Evolutionary conservation across 1,140 invertebrate species (phyloP).

Genomic region (Micrasema minimum): DNA sequence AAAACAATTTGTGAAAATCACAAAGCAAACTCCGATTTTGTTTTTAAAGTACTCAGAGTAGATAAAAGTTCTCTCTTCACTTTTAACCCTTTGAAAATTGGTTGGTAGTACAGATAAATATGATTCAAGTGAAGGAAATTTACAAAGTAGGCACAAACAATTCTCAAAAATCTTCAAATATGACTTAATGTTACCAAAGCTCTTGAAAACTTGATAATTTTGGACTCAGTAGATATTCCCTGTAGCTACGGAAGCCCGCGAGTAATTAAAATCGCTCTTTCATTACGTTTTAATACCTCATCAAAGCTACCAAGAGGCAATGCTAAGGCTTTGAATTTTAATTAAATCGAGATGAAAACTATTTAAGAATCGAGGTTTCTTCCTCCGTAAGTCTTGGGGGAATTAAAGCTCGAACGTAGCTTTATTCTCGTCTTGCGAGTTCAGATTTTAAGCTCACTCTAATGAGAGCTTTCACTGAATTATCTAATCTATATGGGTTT

Average conservation of each 20-base stretch:
- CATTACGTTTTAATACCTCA: constrained; percentile 52
- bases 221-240: constrained; percentile 9
- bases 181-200: too few species aligned
- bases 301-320: constrained; percentile 45
- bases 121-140: too few species aligned
- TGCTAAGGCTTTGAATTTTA: constrained; percentile 51
- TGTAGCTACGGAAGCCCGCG: constrained; percentile 5
- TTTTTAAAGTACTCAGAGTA: too few species aligned
- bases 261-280: constrained; percentile 51
- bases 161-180: too few species aligned
- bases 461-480: constrained; percentile 39
- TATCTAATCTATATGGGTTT: constrained; percentile 35
- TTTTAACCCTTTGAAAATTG: too few species aligned
- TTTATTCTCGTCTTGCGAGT: constrained; percentile 8
- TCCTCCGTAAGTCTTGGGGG: constrained; percentile 14
- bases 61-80: too few species aligned
- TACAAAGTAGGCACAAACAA: too few species aligned
- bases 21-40: too few species aligned
- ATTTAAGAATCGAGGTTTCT: constrained; percentile 51
- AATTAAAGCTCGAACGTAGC: constrained; percentile 23
- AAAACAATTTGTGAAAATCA: too few species aligned
- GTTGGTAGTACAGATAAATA: too few species aligned
- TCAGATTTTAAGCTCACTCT: constrained; percentile 24
- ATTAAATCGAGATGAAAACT: constrained; percentile 52
- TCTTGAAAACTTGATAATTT: constrained; percentile 9